Base-by-base conservation (phyloP, 2,797 vertebrate genomes). In the Oreochromis grahami region DNA sequence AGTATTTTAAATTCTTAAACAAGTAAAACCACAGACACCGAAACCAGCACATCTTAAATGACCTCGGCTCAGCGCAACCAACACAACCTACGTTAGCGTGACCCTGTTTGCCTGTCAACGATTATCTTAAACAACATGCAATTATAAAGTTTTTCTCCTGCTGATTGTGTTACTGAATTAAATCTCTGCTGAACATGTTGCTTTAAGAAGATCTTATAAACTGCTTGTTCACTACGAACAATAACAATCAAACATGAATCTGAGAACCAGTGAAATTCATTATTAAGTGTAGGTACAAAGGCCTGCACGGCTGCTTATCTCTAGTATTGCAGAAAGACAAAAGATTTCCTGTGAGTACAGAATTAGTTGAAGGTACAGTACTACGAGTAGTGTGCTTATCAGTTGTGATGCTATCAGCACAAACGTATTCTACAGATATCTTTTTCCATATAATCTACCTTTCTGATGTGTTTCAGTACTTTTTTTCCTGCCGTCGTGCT, bases 201-300 rank as follows among this genome's bases (percentile, higher is more conserved):
- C 52, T 56, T 77, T 60, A 74, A 53, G 26, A 79, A 60, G 34
- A 78, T 86, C 36, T 55, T 26, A 77, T 11, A 86, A 89, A 83
- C 76, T 29, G 19, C 15, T 32, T 0, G 43, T 48, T 74, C 68
- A 70, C 76, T 70, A 56, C 77, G 2, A 51, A 84, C n/a, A 63
- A 52, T 15, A 74, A 74, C 36, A 82, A 86, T 85, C 86, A 83
- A 60, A 81, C 51, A 36, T 60, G 6, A 84, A 86, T 83, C 29
- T 78, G 72, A 81, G 52, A 60, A 50, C 41, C 24, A n/a, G 38
- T 45, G 4, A 51, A 78, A 55, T 43, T 5, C 17, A 36, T 81
- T 9, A 51, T 58, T 13, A 29, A 45, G 43, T 72, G 50, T 7
- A 15, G 26, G 4, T 78, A 29, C 34, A 68, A 79, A 50, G 48